Conservation (phyloP, 2,113 vertebrate genomes). For the Tachysurus fulvidraco region DNA sequence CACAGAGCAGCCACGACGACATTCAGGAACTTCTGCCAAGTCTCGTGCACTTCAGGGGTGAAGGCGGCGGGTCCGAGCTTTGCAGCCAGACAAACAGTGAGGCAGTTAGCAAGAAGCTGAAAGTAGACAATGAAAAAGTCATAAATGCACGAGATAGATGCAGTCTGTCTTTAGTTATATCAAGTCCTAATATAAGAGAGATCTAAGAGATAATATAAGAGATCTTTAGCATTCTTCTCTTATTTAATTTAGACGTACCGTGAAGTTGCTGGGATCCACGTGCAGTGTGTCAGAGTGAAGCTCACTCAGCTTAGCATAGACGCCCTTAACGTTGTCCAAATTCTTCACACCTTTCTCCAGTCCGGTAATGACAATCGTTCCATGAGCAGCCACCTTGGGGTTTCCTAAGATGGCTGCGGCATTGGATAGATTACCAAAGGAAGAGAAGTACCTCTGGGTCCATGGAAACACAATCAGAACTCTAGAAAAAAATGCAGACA, state of each 20-base stretch:
- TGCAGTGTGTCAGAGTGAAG: slow-evolving; percentile 61
- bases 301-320: slow-evolving; percentile 46
- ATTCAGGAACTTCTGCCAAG: slow-evolving; percentile 52
- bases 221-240: not conserved
- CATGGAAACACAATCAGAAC: slow-evolving; percentile 72
- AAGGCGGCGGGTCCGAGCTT: slow-evolving; percentile 40
- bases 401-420: slow-evolving; percentile 67
- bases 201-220: too few species aligned
- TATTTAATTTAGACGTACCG: slow-evolving; percentile 31
- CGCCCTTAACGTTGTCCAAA: slow-evolving; percentile 53
- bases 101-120: slow-evolving; percentile 46
- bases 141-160: not conserved
- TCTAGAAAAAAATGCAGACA: slow-evolving; percentile 34
- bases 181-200: not conserved
- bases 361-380: slow-evolving; percentile 48
- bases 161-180: not conserved
- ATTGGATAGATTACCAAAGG: slow-evolving; percentile 71
- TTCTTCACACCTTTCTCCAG: slow-evolving; percentile 50
- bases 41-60: slow-evolving; percentile 41
- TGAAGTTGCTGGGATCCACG: slow-evolving; percentile 64
- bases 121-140: not conserved
- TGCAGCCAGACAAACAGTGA: slow-evolving; percentile 46
- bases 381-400: slow-evolving; percentile 67
- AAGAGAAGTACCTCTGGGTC: slow-evolving; percentile 81
- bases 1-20: slow-evolving; percentile 14